Percentiles rank a stretch among this genome's conserved stretches.
Evolutionary conservation across 2,797 vertebrate species (phyloP).

Genomic region (Phrynocephalus forsythii): DNA sequence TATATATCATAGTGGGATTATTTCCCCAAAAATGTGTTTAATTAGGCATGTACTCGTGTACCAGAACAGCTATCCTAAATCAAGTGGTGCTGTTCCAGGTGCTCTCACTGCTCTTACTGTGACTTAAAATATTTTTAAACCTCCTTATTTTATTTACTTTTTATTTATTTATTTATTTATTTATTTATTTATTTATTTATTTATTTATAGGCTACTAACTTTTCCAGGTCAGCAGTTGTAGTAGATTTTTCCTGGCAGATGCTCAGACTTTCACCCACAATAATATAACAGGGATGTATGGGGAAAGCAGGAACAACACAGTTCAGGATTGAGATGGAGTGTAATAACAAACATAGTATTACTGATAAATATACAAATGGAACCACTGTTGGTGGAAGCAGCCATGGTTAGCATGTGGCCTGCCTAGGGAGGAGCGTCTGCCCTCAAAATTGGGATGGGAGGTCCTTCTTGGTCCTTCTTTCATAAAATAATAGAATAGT

Average conservation of each 20-base stretch:
- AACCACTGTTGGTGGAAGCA: not conserved
- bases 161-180: too few species aligned
- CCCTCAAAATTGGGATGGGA: too few species aligned
- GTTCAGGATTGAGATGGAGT: not conserved
- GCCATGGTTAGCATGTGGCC: not conserved
- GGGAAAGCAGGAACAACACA: not conserved
- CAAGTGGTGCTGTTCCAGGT: slow-evolving; percentile 50
- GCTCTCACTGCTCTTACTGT: slow-evolving; percentile 49
- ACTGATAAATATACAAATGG: not conserved
- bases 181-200: not conserved
- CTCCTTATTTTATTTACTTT: too few species aligned
- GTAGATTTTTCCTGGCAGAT: not conserved
- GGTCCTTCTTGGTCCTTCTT: too few species aligned
- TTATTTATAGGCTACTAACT: accelerated
- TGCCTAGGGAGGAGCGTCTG: too few species aligned
- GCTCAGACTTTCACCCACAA: not conserved
- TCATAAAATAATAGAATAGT: too few species aligned
- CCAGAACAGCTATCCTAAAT: slow-evolving; percentile 55
- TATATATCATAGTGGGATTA: slow-evolving; percentile 48
- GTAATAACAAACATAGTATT: not conserved
- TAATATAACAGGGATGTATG: not conserved
- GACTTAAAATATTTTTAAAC: slow-evolving; percentile 26
- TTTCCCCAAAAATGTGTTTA: slow-evolving; percentile 46
- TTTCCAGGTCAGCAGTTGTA: not conserved
- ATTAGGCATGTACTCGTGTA: slow-evolving; percentile 47